Evolutionary conservation across 2,888 invertebrate genomes (phyloP).

Genomic region (Petrolisthes cinctipes): DNA sequence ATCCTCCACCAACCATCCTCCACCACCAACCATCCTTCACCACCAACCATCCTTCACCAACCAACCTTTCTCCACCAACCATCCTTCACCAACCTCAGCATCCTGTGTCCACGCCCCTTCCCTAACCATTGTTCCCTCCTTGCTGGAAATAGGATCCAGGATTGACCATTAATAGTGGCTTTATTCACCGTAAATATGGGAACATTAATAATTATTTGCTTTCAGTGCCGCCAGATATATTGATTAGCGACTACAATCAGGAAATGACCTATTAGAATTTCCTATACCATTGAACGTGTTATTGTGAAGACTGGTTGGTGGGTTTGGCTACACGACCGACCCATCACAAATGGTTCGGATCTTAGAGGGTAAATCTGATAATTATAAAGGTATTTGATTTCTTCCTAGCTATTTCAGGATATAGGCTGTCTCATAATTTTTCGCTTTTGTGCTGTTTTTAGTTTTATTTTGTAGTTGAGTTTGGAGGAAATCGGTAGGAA

Average conservation of each 20-base stretch:
- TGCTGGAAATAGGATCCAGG: not conserved
- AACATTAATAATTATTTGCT: not conserved
- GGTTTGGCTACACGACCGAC: no score
- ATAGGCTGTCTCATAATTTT: no score
- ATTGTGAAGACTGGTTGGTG: no score
- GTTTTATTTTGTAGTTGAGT: no score
- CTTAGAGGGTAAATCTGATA: no score
- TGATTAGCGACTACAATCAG: not conserved
- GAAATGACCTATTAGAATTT: no score
- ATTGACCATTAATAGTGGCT: not conserved
- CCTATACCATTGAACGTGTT: no score
- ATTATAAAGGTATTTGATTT: no score
- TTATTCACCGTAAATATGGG: not conserved
- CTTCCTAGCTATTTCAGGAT: no score
- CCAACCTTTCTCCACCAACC: not conserved
- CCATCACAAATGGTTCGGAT: no score
- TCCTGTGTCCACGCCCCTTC: not conserved
- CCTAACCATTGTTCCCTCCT: not conserved
- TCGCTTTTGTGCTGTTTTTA: no score
- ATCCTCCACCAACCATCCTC: not conserved
- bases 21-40: not conserved
- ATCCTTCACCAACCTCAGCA: not conserved
- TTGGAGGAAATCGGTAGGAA: no score
- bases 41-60: not conserved
- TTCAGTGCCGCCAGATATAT: not conserved